A percentile compares a stretch with the other conserved stretches of the same genome.
These are phyloP conservation scores for Stomorhina lunata DNA, from an alignment of 2,888 invertebrate species.

Conservation along the genomic window DNA sequence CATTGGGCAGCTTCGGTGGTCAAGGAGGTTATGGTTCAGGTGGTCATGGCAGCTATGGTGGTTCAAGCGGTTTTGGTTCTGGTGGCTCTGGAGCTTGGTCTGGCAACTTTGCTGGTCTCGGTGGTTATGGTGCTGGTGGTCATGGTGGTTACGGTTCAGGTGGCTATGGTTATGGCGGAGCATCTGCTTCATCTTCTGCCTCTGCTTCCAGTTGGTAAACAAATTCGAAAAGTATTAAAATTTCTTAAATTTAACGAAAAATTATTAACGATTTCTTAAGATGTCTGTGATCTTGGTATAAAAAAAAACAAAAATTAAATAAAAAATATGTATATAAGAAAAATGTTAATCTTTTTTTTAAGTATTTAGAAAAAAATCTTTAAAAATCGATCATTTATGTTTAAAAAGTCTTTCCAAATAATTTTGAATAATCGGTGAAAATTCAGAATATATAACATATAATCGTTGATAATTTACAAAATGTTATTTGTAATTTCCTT, in stretches of 20 bases:
- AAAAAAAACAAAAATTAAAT: not conserved
- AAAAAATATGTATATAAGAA: too few species aligned
- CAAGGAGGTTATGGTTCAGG: slow-evolving; percentile 71
- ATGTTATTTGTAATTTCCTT: too few species aligned
- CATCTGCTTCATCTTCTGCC: slow-evolving; percentile 2
- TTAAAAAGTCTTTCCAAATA: too few species aligned
- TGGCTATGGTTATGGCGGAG: slow-evolving; percentile 28
- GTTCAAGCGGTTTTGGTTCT: slow-evolving; percentile 78
- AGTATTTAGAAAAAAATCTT: too few species aligned
- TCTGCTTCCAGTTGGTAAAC: slow-evolving; percentile 27
- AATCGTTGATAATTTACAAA: too few species aligned
- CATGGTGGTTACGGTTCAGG: slow-evolving; percentile 79
- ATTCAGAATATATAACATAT: too few species aligned
- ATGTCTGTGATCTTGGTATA: not conserved
- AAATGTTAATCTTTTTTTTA: too few species aligned
- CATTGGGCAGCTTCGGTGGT: not conserved
- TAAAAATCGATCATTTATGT: too few species aligned
- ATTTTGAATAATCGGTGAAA: too few species aligned
- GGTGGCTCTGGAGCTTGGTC: slow-evolving; percentile 21
- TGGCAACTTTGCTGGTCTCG: slow-evolving; percentile 26
- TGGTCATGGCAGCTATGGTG: slow-evolving; percentile 83
- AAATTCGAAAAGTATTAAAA: slow-evolving; percentile 71
- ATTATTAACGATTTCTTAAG: not conserved
- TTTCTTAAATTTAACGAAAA: not conserved
- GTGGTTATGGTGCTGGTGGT: slow-evolving; percentile 5